Base-by-base conservation (phyloP, 2,888 invertebrate genomes). In the Lithosia quadra region DNA sequence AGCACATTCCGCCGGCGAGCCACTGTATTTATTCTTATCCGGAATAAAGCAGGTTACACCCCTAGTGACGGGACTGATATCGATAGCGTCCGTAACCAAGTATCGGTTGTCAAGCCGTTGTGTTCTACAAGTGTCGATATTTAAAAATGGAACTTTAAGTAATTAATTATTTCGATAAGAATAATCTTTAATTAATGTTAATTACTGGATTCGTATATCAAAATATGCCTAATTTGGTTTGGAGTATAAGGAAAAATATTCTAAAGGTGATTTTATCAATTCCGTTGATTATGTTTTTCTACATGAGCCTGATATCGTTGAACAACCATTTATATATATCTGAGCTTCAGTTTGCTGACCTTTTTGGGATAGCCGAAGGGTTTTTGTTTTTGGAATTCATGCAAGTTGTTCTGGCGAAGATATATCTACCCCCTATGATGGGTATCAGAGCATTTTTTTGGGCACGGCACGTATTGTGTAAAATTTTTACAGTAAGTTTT, bases 21-120 rank as follows among this genome's bases (percentile, higher is more conserved):
- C 90, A 92, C 91, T 93, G 92, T 94, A 92, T 93, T 93, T 92
- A 92, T 93, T 93, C 93, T 93, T 93, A 93, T 93, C 94, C 93
- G 92, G 91, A 88, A 88, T 91, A 91, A 92, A 92, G 90, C 94
- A 94, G 94, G 93, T 93, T 93, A 93, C 92, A 92, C 92, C 92
- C 92, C 90, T 91, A 94, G 94, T 90, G 93, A 90, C 86, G 92
- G 62, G 79, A 74, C 68, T 73, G 71, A 72, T 82, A 81, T 82
- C 82, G 82, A 82, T 83, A 76, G 61, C 69, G 71, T 73, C 76
- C 72, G 74, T 78, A 73, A 77, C 74, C 59, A 66, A 71, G 69
- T 73, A 57, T 62, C 65, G 65, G 36, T 72, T 62, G 68, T 67
- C 69, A 73, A 34, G 62, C 61, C 57, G 57, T 69, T 62, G 68